phyloP scores from a whole-genome alignment of 2,113 vertebrate genomes.

The Pseudonaja textilis region DNA sequence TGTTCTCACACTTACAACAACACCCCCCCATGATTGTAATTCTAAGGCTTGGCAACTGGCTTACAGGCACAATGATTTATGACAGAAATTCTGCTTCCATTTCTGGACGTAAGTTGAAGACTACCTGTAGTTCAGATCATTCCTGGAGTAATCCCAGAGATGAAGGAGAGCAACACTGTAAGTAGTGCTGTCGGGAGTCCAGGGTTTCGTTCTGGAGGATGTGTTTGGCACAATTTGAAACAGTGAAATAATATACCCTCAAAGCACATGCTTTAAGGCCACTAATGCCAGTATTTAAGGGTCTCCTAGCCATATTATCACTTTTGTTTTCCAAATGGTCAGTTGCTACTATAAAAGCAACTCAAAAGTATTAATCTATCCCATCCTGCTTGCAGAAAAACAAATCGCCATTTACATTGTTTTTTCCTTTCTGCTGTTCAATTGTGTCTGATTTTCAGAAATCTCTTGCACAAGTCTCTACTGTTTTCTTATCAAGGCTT shows the following conservation, averaged over 20 bases:
- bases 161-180: background rate
- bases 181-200: background rate
- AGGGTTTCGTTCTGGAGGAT: background rate
- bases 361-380: background rate
- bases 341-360: background rate
- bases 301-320: background rate
- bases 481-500: background rate
- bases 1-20: background rate
- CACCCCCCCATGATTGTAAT: background rate
- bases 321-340: background rate
- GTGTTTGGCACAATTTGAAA: background rate
- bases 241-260: background rate
- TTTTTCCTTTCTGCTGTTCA: background rate
- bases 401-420: background rate
- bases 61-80: background rate
- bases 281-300: background rate
- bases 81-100: background rate
- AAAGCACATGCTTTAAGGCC: background rate
- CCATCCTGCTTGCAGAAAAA: background rate
- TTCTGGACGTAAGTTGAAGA: background rate
- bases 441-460: background rate
- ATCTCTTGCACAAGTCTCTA: background rate
- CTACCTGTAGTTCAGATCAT: background rate
- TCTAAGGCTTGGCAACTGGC: background rate
- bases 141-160: background rate